Percentiles rank a stretch among this genome's conserved stretches.
phyloP scores from a whole-genome alignment of 2,888 invertebrate species.

The Stenolophus ochropezus region DNA sequence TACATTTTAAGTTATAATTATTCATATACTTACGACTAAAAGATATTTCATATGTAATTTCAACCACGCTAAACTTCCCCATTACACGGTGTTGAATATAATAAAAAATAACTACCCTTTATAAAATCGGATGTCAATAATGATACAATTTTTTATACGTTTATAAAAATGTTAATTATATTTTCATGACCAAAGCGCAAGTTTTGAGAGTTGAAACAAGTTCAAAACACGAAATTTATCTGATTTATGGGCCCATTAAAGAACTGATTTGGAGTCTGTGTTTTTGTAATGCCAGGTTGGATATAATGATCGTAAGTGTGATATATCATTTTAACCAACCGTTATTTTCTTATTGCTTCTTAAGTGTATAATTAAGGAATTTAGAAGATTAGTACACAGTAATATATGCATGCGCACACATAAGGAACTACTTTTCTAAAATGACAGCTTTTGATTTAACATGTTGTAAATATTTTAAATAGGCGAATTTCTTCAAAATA shows the following conservation, averaged over 20 bases:
- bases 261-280: not conserved
- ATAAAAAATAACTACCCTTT: no score
- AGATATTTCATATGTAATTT: no score
- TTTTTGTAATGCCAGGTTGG: not conserved
- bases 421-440: not conserved
- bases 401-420: not conserved
- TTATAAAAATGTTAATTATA: no score
- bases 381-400: not conserved
- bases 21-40: no score
- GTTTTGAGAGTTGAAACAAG: not conserved
- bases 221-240: not conserved
- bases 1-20: no score
- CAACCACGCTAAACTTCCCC: no score
- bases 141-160: no score
- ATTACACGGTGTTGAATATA: no score
- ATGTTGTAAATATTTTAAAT: not conserved
- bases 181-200: no score
- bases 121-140: no score
- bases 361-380: slow-evolving; percentile 10
- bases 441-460: not conserved
- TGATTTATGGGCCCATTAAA: not conserved
- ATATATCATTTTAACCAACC: slow-evolving; percentile 4
- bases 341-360: slow-evolving; percentile 1
- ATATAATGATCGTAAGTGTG: not conserved
- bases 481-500: not conserved